Conservation (phyloP, 2,888 invertebrate species). For the Drosophila paracracens region DNA sequence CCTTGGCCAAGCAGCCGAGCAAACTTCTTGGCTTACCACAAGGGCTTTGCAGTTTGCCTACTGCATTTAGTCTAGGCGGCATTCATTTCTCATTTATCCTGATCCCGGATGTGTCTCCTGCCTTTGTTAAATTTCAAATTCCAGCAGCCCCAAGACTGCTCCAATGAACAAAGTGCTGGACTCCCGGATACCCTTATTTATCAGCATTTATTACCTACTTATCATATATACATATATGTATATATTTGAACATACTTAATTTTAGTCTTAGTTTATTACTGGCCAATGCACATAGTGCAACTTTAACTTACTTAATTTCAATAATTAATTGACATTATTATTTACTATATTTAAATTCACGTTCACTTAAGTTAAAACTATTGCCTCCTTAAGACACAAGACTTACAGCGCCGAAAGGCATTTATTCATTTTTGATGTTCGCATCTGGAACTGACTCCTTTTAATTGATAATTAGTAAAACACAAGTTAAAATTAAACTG, state of each 20-base stretch:
- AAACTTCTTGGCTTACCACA: slow-evolving; percentile 80
- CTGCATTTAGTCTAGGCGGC: slow-evolving; percentile 56
- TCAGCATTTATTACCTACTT: not conserved
- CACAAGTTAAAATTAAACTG: not conserved
- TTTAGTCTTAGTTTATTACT: not conserved
- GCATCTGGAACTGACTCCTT: not conserved
- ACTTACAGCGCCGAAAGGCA: not conserved
- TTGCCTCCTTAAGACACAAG: not conserved
- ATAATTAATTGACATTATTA: not conserved
- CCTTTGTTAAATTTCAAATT: slow-evolving; percentile 65
- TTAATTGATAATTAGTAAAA: not conserved
- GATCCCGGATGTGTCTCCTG: slow-evolving; percentile 44
- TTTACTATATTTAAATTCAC: not conserved
- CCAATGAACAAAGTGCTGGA: not conserved
- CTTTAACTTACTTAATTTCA: not conserved
- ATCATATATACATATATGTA: not conserved
- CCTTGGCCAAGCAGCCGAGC: slow-evolving; percentile 6
- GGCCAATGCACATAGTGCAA: not conserved
- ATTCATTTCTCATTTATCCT: slow-evolving; percentile 73
- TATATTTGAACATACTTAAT: not conserved
- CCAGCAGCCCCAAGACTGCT: slow-evolving; percentile 16
- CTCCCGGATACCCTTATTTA: not conserved
- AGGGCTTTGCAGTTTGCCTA: slow-evolving; percentile 57
- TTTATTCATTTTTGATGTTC: not conserved
- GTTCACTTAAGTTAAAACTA: not conserved